Conservation (phyloP, 1,140 invertebrate species). For the Lucilia cuprina region DNA sequence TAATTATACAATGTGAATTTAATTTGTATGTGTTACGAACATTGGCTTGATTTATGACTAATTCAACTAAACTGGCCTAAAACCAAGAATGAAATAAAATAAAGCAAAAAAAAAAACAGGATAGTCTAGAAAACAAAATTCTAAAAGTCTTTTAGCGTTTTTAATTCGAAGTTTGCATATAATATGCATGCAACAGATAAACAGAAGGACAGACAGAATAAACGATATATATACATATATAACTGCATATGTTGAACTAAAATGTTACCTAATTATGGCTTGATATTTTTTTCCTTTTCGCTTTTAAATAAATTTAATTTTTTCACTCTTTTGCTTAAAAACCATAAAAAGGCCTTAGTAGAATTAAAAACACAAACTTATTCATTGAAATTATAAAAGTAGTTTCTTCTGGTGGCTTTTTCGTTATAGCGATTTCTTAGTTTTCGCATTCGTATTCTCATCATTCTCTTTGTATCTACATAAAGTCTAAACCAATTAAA, state of each 20-base stretch:
- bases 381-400: not conserved
- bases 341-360: not conserved
- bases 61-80: not conserved
- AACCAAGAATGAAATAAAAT: not conserved
- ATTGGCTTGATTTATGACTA: slow-evolving; percentile 6
- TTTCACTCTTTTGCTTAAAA: not conserved
- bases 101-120: not conserved
- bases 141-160: not conserved
- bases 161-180: not conserved
- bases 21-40: not conserved
- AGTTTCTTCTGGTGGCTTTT: not conserved
- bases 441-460: not conserved
- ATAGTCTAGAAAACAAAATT: not conserved
- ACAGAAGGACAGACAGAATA: not conserved
- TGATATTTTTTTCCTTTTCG: not conserved
- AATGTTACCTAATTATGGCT: slow-evolving; percentile 13
- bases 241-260: slow-evolving; percentile 8
- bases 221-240: not conserved
- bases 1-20: not conserved
- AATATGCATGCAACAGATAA: not conserved
- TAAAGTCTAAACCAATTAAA: slow-evolving; percentile 35
- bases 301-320: not conserved
- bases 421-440: not conserved
- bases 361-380: not conserved
- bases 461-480: slow-evolving; percentile 2